Conservation (phyloP, 2,888 invertebrate genomes). For the Selenia dentaria region DNA sequence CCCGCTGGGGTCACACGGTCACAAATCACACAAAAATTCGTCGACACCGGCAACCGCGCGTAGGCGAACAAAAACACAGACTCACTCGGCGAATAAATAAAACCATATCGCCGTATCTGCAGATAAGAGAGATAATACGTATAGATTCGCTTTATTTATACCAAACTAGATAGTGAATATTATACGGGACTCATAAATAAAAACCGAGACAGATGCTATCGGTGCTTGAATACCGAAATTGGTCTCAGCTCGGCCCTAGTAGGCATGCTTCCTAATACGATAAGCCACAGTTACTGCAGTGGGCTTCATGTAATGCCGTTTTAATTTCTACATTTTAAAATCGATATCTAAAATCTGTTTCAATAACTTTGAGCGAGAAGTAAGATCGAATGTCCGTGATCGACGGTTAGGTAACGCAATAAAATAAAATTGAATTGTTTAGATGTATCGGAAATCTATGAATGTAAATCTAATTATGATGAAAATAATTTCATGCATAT, state of each 20-base stretch:
- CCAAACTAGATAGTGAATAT: conserved; percentile 59
- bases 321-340: conserved; percentile 19
- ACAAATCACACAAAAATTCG: conserved; percentile 16
- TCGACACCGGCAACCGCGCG: conserved; percentile 11
- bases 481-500: too few species aligned
- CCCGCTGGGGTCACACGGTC: not conserved
- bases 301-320: conserved; percentile 23
- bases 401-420: too few species aligned
- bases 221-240: conserved; percentile 49
- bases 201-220: conserved; percentile 63
- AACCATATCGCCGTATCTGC: conserved; percentile 48
- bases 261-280: conserved; percentile 44
- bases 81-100: conserved; percentile 54
- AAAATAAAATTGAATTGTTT: too few species aligned
- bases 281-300: conserved; percentile 39
- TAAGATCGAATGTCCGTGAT: too few species aligned
- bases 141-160: conserved; percentile 63
- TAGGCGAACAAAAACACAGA: conserved; percentile 42
- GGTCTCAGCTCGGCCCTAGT: conserved; percentile 41
- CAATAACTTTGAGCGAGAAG: not conserved
- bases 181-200: conserved; percentile 61
- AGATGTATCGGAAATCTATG: too few species aligned
- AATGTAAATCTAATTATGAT: too few species aligned
- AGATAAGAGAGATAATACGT: conserved; percentile 57
- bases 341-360: not conserved